phyloP scores from a whole-genome alignment of 2,797 vertebrate species.

The Gila robusta region DNA sequence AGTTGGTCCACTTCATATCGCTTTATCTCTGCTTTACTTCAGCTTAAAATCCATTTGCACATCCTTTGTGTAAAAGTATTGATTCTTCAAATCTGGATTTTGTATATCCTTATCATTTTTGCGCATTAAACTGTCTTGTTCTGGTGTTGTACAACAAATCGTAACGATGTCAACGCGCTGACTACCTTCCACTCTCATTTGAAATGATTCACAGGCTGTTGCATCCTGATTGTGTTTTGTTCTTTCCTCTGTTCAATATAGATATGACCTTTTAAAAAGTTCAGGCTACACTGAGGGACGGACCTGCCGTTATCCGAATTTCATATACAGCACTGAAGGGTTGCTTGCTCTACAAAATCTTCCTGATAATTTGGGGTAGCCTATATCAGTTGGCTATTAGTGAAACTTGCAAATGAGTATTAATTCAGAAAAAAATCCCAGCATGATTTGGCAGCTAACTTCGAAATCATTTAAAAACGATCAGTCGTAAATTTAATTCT shows the following conservation, averaged over 20 bases:
- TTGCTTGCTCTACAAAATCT: neutral
- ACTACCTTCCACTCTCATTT: neutral
- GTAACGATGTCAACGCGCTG: neutral
- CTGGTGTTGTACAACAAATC: neutral
- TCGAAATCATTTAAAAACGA: neutral
- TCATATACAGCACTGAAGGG: neutral
- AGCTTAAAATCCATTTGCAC: neutral
- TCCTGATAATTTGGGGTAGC: neutral
- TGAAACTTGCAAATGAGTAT: neutral
- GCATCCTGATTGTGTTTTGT: slow-evolving; percentile 47
- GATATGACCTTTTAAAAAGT: slow-evolving; percentile 61
- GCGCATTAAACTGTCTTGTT: neutral
- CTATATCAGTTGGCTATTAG: neutral
- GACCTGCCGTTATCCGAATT: neutral
- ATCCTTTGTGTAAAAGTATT: neutral
- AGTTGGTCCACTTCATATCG: neutral
- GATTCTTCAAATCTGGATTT: neutral
- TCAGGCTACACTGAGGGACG: slow-evolving; percentile 40
- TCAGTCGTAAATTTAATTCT: neutral
- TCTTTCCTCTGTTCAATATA: slow-evolving; percentile 57
- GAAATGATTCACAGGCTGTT: slow-evolving; percentile 12
- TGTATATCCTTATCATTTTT: neutral
- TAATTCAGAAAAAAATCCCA: neutral
- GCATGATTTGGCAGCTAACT: neutral
- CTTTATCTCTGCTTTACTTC: neutral